Conservation (phyloP, 2,797 vertebrate species). For the Peromyscus eremicus region DNA sequence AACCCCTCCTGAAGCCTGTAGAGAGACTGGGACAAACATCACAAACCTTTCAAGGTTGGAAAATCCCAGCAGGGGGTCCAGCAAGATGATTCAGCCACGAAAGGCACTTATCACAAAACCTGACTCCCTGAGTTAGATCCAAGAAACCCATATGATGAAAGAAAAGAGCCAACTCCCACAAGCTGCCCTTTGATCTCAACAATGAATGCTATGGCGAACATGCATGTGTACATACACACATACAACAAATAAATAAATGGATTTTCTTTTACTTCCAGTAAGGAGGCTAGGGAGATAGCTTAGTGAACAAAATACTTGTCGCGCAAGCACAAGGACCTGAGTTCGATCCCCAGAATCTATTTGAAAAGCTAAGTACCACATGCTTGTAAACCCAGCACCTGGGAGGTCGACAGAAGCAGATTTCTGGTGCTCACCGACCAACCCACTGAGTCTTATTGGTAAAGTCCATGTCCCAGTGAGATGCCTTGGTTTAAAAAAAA, state of each 20-base stretch:
- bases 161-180: neutral
- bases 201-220: neutral
- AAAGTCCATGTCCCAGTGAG: neutral
- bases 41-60: conserved; percentile 5
- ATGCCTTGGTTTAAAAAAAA: neutral
- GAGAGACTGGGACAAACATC: neutral
- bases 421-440: neutral
- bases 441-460: neutral
- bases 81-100: no score
- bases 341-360: neutral
- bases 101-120: neutral
- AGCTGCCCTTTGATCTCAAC: neutral
- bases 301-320: neutral
- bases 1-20: conserved; percentile 34
- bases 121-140: neutral
- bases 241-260: neutral
- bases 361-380: neutral
- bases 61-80: neutral
- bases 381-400: neutral
- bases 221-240: neutral
- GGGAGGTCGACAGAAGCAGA: neutral
- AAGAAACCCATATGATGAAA: neutral
- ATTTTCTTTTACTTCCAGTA: neutral
- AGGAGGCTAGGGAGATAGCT: neutral
- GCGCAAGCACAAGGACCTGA: neutral